phyloP scores from a whole-genome alignment of 1,140 invertebrate genomes.

The Steinernema feltiae region DNA sequence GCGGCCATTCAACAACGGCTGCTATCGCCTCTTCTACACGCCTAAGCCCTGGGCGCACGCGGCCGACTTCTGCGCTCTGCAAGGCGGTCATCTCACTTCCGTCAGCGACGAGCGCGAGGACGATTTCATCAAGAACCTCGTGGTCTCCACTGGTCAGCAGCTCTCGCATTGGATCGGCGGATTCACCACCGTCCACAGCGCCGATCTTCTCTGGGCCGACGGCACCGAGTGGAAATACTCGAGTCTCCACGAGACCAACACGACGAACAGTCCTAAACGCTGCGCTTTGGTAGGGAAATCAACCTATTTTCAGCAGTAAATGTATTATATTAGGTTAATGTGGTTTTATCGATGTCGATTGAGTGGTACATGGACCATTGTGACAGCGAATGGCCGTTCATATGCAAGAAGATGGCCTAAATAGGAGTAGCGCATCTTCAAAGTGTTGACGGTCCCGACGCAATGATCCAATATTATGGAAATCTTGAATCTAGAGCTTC shows the following conservation, averaged over 20 bases:
- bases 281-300: too few species aligned
- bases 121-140: not conserved
- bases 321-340: not conserved
- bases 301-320: not conserved
- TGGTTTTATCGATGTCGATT: not conserved
- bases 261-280: too few species aligned
- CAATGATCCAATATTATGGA: too few species aligned
- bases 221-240: not conserved
- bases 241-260: not conserved
- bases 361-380: constrained; percentile 1
- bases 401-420: constrained; percentile 1
- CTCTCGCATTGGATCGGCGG: constrained; percentile 1
- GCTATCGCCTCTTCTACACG: constrained; percentile 6
- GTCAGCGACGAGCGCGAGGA: not conserved
- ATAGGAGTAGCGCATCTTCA: too few species aligned
- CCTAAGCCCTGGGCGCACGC: not conserved
- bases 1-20: too few species aligned
- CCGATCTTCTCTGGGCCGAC: not conserved
- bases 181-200: not conserved
- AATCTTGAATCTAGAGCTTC: too few species aligned
- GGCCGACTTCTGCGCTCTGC: constrained; percentile 6
- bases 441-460: too few species aligned
- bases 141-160: not conserved
- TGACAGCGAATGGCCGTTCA: not conserved
- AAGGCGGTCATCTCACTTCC: not conserved